Conservation (phyloP, 2,888 invertebrate genomes). For the Megastigmus dorsalis region DNA sequence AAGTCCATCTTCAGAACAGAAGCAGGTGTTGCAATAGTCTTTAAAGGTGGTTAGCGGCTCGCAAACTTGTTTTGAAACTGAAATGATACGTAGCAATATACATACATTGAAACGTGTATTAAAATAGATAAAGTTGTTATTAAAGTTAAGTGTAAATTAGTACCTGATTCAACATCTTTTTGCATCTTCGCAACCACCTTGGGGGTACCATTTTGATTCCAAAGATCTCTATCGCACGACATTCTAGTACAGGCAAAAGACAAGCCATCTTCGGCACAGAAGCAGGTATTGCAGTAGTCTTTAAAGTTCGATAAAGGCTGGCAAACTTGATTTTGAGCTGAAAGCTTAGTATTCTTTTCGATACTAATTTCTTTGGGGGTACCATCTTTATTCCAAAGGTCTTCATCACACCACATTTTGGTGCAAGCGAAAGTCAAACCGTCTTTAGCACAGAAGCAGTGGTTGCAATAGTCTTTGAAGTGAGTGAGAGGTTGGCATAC, state of each 20-base stretch:
- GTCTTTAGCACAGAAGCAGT: no score
- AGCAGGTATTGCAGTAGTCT: slow-evolving; percentile 76
- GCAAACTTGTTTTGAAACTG: slow-evolving; percentile 21
- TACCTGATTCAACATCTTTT: not conserved
- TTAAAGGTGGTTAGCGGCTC: slow-evolving; percentile 40
- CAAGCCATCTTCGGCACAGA: slow-evolving; percentile 75
- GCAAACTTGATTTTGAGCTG: slow-evolving; percentile 10
- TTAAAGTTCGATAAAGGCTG: not conserved
- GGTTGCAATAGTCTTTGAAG: no score
- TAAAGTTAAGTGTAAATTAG: no score
- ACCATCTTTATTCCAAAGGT: no score
- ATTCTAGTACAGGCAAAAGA: slow-evolving; percentile 75
- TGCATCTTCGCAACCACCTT: not conserved
- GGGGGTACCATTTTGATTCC: slow-evolving; percentile 8
- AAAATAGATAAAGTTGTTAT: no score
- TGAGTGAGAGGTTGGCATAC: no score
- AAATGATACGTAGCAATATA: no score
- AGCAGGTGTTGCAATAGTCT: slow-evolving; percentile 78
- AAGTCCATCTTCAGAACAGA: slow-evolving; percentile 76
- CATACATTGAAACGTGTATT: no score
- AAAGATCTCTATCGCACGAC: slow-evolving; percentile 38
- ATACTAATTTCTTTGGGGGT: no score
- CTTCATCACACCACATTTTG: no score
- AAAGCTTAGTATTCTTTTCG: no score
- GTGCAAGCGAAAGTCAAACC: no score